These are phyloP conservation scores for Mustelus asterias DNA, from an alignment of 2,113 vertebrate genomes.

Conservation along the genomic window DNA sequence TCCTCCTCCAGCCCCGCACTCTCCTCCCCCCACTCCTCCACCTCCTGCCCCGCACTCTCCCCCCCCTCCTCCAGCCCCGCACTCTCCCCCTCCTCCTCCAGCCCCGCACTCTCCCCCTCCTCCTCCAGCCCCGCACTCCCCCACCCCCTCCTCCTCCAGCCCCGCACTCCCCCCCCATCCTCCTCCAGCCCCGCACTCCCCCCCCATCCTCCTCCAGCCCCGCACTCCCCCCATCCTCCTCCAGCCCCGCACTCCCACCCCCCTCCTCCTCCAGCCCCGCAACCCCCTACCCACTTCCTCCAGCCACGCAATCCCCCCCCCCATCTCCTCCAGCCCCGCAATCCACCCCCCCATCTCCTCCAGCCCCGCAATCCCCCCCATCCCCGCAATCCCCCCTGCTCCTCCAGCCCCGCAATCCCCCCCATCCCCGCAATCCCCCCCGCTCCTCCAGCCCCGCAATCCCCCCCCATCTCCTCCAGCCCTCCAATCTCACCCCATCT, in stretches of 20 bases:
- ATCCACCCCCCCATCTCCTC: too few relatives aligned
- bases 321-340: not conserved
- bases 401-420: too few relatives aligned
- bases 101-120: not conserved
- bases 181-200: not conserved
- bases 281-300: not conserved
- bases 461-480: too few relatives aligned
- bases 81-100: not conserved
- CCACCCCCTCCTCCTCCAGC: not conserved
- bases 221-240: not conserved
- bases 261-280: too few relatives aligned
- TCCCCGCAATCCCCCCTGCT: too few relatives aligned
- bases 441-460: too few relatives aligned
- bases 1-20: not conserved
- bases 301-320: not conserved
- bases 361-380: too few relatives aligned
- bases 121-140: fast-evolving
- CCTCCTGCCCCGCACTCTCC: too few relatives aligned
- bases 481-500: too few relatives aligned
- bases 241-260: not conserved
- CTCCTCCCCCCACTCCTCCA: not conserved
- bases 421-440: too few relatives aligned
- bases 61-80: not conserved
- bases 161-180: not conserved
- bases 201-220: too few relatives aligned